These are phyloP conservation scores for Tor tambroides DNA, from an alignment of 2,113 vertebrate genomes.

Conservation along the genomic window DNA sequence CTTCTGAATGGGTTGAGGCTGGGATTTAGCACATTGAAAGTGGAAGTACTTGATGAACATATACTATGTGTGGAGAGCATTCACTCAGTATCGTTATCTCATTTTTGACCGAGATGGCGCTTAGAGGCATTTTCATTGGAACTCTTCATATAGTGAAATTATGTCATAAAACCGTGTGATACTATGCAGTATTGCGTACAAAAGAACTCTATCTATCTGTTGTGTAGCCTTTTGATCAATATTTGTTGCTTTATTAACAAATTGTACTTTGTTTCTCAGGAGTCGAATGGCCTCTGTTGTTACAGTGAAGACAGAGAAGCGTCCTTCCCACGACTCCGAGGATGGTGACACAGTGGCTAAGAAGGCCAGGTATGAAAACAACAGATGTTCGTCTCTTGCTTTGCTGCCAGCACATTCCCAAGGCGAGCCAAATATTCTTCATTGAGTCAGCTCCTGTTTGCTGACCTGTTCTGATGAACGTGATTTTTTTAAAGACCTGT, in stretches of 20 bases:
- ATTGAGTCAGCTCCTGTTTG: background rate
- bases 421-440: background rate
- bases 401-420: slow-evolving; percentile 16
- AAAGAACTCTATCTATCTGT: too few species aligned
- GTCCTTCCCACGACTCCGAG: slow-evolving; percentile 77
- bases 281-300: slow-evolving; percentile 91
- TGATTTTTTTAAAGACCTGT: background rate
- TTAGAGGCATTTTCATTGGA: too few species aligned
- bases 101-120: too few species aligned
- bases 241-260: background rate
- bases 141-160: too few species aligned
- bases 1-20: too few species aligned
- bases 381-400: slow-evolving; percentile 2
- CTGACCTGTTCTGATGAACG: background rate
- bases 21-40: too few species aligned
- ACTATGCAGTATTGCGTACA: too few species aligned
- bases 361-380: slow-evolving; percentile 85
- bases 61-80: too few species aligned
- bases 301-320: slow-evolving; percentile 82
- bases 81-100: too few species aligned
- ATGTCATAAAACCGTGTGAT: background rate
- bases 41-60: too few species aligned
- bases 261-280: slow-evolving; percentile 62
- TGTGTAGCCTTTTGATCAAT: background rate
- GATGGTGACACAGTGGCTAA: slow-evolving; percentile 87